phyloP scores from a whole-genome alignment of 2,888 invertebrate species.

The Matsumyia berberina region DNA sequence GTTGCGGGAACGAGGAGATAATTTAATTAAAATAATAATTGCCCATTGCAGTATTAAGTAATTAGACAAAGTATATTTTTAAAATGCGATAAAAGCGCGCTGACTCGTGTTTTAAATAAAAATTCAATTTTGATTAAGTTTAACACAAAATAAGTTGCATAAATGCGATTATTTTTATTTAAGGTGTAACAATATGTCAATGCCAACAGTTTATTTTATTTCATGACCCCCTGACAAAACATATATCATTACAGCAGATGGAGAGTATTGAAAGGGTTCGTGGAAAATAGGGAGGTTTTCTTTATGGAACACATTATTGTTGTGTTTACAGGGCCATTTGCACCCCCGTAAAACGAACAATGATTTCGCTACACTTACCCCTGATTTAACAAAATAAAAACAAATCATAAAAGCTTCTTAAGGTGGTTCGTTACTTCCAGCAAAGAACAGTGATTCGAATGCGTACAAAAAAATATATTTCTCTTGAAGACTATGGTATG shows the following conservation, averaged over 20 bases:
- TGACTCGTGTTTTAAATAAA: constrained; percentile 47
- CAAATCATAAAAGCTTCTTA: constrained; percentile 65
- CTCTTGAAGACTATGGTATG: background rate
- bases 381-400: constrained; percentile 64
- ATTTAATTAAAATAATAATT: constrained; percentile 52
- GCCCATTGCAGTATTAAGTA: constrained; percentile 38
- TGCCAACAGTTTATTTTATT: constrained; percentile 14
- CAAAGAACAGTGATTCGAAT: constrained; percentile 23
- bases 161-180: background rate
- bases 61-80: constrained; percentile 34
- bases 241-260: constrained; percentile 51
- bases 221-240: constrained; percentile 7
- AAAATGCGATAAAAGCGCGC: constrained; percentile 34
- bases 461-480: background rate
- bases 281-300: constrained; percentile 18
- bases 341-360: constrained; percentile 67
- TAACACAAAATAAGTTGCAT: constrained; percentile 7
- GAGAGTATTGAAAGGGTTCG: constrained; percentile 52
- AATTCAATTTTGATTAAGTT: constrained; percentile 24
- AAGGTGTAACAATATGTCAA: constrained; percentile 26
- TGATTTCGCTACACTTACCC: constrained; percentile 49
- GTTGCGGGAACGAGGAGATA: constrained; percentile 11
- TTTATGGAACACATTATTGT: constrained; percentile 58
- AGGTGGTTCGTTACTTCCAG: constrained; percentile 16
- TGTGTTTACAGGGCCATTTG: constrained; percentile 69